A percentile compares a stretch with the other conserved stretches of the same genome.
These are phyloP conservation scores for Vimba vimba DNA, from an alignment of 2,113 vertebrate species.

Conservation along the genomic window DNA sequence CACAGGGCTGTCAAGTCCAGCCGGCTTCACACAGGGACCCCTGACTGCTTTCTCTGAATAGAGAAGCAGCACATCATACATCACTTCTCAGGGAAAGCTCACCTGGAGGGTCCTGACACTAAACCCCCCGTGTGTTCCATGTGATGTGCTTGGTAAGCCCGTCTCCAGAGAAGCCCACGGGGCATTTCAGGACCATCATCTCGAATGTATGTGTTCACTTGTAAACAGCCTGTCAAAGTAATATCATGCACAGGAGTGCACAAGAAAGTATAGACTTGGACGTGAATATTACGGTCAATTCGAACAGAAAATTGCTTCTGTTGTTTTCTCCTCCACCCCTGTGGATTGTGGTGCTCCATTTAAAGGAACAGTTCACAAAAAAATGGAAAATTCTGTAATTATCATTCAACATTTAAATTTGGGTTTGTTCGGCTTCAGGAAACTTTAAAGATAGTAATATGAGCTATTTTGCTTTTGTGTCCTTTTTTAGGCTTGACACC, in stretches of 20 bases:
- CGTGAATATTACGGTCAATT: neutral
- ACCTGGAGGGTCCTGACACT: slow-evolving; percentile 37
- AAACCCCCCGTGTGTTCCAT: slow-evolving; percentile 3
- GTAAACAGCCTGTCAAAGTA: slow-evolving; percentile 33
- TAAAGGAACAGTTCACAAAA: neutral
- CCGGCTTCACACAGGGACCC: slow-evolving; percentile 35
- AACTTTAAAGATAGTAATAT: neutral
- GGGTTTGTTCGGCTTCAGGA: neutral
- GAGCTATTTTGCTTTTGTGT: neutral
- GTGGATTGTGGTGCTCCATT: neutral
- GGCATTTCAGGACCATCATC: slow-evolving; percentile 19
- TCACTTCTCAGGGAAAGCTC: slow-evolving; percentile 40
- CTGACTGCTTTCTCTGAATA: slow-evolving; percentile 46
- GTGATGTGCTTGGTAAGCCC: slow-evolving; percentile 16
- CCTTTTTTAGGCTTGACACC: neutral
- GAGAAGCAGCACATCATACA: slow-evolving; percentile 32
- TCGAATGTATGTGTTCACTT: neutral
- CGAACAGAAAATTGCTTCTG: neutral
- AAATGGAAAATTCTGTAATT: neutral
- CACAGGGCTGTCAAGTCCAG: slow-evolving; percentile 26
- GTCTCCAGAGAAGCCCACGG: neutral
- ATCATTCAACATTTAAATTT: neutral
- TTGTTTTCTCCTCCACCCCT: neutral
- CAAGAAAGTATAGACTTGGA: slow-evolving; percentile 4
- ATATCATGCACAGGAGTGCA: slow-evolving; percentile 23